Evolutionary conservation across 30 jellyfish, hydroid and myxozoan species (phyloP), one percentile per base, ranked within the genome.

Genomic region (Clytia hemisphaerica): DNA sequence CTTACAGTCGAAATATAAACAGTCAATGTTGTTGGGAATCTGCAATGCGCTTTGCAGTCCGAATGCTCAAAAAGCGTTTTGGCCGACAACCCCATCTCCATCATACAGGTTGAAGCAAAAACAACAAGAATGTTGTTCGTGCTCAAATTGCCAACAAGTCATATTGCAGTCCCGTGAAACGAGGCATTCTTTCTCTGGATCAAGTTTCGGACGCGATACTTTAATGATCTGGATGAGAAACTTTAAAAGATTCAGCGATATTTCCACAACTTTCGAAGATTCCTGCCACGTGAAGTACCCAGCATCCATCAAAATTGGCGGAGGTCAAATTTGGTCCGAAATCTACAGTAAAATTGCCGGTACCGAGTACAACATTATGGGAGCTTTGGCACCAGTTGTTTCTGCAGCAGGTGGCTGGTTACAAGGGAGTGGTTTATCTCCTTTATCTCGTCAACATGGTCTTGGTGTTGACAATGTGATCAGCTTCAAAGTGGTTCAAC

Each of bases 331-430:
- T 19, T 57, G 70, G 70, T 22, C 26, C 7, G 70, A 57, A 24
- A 40, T 57, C 25, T 57, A 57, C 31, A 18, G n/a, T 25, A 14
- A 35, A 2, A 4, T 57, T 35, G 28, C 18, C 5, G 63, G 63
- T 28, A 15, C 37, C 55, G 45, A 57, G 16, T 57, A 57, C 14
- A 28, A 57, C 28, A 57, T 57, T 22, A 40, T 57, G 16, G 70
- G 70, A 19, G 70, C 42, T 30, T 35, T 22, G 18, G 37, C 42
- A 4, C 14, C 28, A 32, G 28, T 40, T 2, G 70, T 57, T 22
- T 57, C 70, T 6, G 70, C 70, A 22, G 45, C 70, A 15, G 70
- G 70, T 57, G 70, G 70, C 28, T 57, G 37, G 37, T 25, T 57
- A 18, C 18, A 15, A 32, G 70, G 55, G 18, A n/a, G 70, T 57